These are phyloP conservation scores for Aratinga solstitialis DNA, from an alignment of 2,797 vertebrate genomes.

Conservation along the genomic window DNA sequence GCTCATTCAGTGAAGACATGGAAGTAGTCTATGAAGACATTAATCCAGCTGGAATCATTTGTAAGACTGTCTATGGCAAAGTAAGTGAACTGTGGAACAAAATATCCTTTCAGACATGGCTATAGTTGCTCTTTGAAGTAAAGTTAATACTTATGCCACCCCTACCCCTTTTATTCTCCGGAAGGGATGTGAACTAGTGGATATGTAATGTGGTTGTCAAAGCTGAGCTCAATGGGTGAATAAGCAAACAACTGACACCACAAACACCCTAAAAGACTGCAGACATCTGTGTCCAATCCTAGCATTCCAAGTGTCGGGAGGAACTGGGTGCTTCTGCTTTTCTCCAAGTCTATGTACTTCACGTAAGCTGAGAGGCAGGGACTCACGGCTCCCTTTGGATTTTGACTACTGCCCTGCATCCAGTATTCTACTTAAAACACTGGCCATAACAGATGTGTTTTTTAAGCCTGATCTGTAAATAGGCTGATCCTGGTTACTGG, in stretches of 20 bases:
- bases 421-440: neutral
- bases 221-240: neutral
- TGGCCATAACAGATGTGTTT: neutral
- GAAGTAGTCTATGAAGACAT: neutral
- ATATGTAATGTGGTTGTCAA: neutral
- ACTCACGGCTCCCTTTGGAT: neutral
- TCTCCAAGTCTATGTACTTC: rapidly evolving
- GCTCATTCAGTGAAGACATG: neutral
- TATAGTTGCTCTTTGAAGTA: neutral
- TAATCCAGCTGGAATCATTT: neutral
- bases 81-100: neutral
- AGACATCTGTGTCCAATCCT: rapidly evolving
- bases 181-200: neutral
- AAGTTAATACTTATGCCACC: neutral
- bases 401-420: neutral
- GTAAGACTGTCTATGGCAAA: neutral
- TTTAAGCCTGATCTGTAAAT: neutral
- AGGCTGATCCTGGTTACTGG: neutral
- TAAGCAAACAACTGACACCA: neutral
- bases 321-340: neutral
- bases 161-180: neutral
- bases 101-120: neutral
- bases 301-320: neutral
- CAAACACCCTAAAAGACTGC: neutral
- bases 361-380: neutral